Evolutionary conservation across 2,797 vertebrate species (phyloP).

Genomic region (Pseudomugil tenellus): DNA sequence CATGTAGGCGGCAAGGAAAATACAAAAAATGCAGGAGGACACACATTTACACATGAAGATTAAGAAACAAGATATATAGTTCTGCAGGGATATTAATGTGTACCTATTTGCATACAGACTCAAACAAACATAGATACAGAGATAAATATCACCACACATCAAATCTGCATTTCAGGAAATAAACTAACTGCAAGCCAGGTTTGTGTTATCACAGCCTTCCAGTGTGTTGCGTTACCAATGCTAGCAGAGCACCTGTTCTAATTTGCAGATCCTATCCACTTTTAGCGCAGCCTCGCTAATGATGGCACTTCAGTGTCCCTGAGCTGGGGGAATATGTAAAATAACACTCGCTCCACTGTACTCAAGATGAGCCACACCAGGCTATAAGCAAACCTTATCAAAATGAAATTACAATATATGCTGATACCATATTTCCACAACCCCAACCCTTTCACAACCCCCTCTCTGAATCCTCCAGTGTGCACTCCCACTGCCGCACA

Average conservation of each 20-base stretch:
- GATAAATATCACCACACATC: slow-evolving; percentile 53
- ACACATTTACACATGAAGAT: slow-evolving; percentile 41
- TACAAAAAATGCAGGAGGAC: slow-evolving; percentile 40
- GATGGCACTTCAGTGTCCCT: slow-evolving; percentile 73
- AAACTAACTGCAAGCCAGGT: slow-evolving; percentile 61
- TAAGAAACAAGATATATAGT: slow-evolving; percentile 41
- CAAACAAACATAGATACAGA: slow-evolving; percentile 43
- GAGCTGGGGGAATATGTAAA: slow-evolving; percentile 76
- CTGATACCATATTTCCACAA: slow-evolving; percentile 84
- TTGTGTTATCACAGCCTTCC: slow-evolving; percentile 77
- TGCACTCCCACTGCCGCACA: slow-evolving; percentile 71
- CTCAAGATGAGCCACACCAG: slow-evolving; percentile 68
- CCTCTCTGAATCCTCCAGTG: slow-evolving; percentile 65
- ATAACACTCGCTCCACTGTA: slow-evolving; percentile 73
- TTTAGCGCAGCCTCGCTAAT: slow-evolving; percentile 74
- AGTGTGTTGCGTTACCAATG: slow-evolving; percentile 55
- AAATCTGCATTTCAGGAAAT: slow-evolving; percentile 79
- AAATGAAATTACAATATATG: slow-evolving; percentile 89
- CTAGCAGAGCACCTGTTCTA: slow-evolving; percentile 71
- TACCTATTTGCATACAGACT: slow-evolving; percentile 58
- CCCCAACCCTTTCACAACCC: slow-evolving; percentile 36
- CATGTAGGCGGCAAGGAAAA: slow-evolving; percentile 21
- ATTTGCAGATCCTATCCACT: slow-evolving; percentile 80
- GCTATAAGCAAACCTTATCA: slow-evolving; percentile 86
- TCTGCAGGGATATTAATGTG: slow-evolving; percentile 65